Evolutionary conservation across 2,888 invertebrate species (phyloP), one percentile per base, ranked within the genome.

Genomic region (Ormyrus thymus): DNA sequence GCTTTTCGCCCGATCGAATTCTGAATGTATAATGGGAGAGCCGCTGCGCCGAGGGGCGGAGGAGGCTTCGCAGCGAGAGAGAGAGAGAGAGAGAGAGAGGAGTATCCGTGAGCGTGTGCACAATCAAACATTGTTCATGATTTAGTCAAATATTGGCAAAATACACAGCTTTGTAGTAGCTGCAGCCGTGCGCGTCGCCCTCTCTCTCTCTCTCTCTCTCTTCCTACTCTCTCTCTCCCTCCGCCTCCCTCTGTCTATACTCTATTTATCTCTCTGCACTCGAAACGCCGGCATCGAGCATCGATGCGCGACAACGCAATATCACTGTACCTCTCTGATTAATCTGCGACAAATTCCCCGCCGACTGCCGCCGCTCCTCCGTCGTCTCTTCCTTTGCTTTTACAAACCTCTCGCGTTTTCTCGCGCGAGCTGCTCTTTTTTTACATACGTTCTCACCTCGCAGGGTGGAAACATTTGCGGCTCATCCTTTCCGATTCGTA

Each of bases 81-180:
- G 68, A 51, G 50, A 65, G 65, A 65, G 65, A 51, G 65, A n/a
- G 50, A 65, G 46, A 50, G 65, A 51, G 65, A 65, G 15, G 50
- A 58, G 66, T 55, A 76, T 83, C 84, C 83, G 82, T 83, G 83
- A 83, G 84, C 84, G 79, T 84, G 86, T 88, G 87, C 88, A 87
- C 88, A 87, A 89, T 89, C 88, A 89, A 90, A 89, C 89, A 89
- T 89, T 89, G 89, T 88, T 89, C 89, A 90, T 89, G 89, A 89
- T 90, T 90, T 90, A 87, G 88, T 89, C 89, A 90, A 90, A 89
- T 90, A 89, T 90, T 90, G 89, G 89, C 89, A 86, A 87, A 86
- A 89, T 88, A 89, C 89, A 89, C 89, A 87, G 87, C 87, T 89
- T 88, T 89, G 89, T 86, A 87, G 77, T 87, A 83, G 83, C 73